A percentile compares a stretch with the other conserved stretches of the same genome.
phyloP scores from a whole-genome alignment of 2,113 vertebrate species.

The Octodon degus region DNA sequence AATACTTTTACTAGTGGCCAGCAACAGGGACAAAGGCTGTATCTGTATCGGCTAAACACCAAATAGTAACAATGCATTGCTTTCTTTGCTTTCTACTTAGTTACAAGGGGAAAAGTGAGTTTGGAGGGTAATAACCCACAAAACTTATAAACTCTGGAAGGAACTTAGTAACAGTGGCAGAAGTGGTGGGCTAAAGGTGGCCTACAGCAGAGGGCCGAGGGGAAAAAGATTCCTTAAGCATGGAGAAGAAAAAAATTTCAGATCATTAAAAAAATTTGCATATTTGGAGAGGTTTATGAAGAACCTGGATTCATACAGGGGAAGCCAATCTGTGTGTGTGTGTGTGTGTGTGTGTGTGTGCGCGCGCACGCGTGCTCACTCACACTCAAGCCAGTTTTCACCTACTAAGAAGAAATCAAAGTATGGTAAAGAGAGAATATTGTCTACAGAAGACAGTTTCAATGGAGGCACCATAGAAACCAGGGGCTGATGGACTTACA shows the following conservation, averaged over 20 bases:
- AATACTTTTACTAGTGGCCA: neutral
- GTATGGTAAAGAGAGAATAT: neutral
- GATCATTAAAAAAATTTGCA: neutral
- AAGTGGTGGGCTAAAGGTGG: neutral
- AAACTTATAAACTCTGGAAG: neutral
- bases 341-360: neutral
- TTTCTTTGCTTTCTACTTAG: conserved; percentile 42
- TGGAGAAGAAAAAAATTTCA: neutral
- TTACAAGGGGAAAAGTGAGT: neutral
- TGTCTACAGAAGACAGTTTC: neutral
- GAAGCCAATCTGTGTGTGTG: neutral
- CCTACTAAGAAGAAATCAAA: neutral
- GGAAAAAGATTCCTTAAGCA: neutral
- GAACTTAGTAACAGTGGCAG: neutral
- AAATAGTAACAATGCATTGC: neutral
- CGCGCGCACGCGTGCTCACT: neutral
- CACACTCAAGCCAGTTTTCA: neutral
- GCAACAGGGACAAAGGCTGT: neutral
- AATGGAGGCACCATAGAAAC: neutral
- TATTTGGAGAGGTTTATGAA: conserved; percentile 9
- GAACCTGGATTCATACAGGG: neutral
- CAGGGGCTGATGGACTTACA: neutral
- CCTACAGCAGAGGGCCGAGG: neutral
- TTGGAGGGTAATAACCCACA: neutral
- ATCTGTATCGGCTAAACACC: neutral